Percentiles rank a stretch among this genome's conserved stretches.
Conservation (phyloP, 2,888 invertebrate species). For the Chymomyza amoena region DNA sequence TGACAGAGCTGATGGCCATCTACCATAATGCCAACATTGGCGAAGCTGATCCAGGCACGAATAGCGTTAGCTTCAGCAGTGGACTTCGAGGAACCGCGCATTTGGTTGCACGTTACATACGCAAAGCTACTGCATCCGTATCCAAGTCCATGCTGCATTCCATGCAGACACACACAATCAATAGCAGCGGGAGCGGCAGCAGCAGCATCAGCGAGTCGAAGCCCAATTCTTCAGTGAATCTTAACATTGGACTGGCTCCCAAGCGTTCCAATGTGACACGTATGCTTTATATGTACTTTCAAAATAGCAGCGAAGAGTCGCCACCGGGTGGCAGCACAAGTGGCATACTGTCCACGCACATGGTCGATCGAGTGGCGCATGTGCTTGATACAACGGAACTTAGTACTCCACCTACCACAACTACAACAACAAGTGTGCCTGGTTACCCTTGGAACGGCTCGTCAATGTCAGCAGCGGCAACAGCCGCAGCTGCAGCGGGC, state of each 20-base stretch:
- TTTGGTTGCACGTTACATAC: neutral
- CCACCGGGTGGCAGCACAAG: neutral
- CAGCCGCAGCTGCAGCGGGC: conserved; percentile 43
- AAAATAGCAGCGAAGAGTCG: conserved; percentile 36
- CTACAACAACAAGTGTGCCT: neutral
- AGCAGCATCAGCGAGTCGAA: conserved; percentile 3
- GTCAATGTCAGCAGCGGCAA: conserved; percentile 16
- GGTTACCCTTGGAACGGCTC: conserved; percentile 5
- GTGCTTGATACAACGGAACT: too few species aligned
- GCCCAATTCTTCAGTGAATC: neutral
- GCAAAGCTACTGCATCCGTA: conserved; percentile 9
- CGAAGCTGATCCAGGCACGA: conserved; percentile 14
- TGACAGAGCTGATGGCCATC: conserved; percentile 38
- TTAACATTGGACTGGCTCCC: conserved; percentile 40
- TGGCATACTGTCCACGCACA: neutral
- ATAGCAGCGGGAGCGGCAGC: conserved; percentile 15
- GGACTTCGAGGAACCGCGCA: neutral
- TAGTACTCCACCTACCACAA: neutral
- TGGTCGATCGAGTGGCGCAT: neutral
- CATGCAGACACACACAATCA: conserved; percentile 3
- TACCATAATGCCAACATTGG: conserved; percentile 20
- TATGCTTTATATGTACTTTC: conserved; percentile 51
- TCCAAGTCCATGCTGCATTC: conserved; percentile 28
- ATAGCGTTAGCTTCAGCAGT: neutral
- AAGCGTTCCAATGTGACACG: conserved; percentile 56